Base-by-base conservation (phyloP, 2,797 vertebrate genomes). In the Mionectes olivaceus region DNA sequence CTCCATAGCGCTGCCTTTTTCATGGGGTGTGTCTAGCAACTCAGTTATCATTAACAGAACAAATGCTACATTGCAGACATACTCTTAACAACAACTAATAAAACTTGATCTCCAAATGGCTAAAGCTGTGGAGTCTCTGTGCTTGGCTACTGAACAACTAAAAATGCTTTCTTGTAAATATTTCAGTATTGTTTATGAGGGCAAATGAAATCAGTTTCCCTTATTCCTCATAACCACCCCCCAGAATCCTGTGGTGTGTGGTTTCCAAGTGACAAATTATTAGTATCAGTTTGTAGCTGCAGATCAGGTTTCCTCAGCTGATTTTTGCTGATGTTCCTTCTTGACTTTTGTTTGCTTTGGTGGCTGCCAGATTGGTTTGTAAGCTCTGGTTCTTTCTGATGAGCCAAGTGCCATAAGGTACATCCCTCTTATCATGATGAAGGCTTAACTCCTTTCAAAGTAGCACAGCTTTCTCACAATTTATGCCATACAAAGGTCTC, bases 1-100 rank as follows among this genome's bases (percentile, higher is more conserved):
- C 49, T 89, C 32, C 46, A 41, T 61, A 83, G 47, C 79, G 59
- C 39, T 95, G 30, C 59, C 46, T 91, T 92, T 82, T 95, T 80
- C 76, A 15, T 49, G 27, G 13, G n/a, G 44, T 16, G 0, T 60
- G 44, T 79, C 56, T 87, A 50, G 64, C 95, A 95, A 84, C 64
- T 55, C 83, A 84, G 24, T 76, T 85, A n/a, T 67, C 44, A 32
- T 89, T 94, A 91, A 35, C 7, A 69, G 63, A 91, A 92, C 37
- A 97, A 94, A 96, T 18, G 49, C 24, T 41, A 32, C 9, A 21
- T 69, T 91, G 92, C 50, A 77, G 6, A 24, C 10, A 2, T 37
- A n/a, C 9, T 14, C 37, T 94, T 83, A 28, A 43, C 74, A 79
- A 69, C 33, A 41, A 14, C 41, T 68, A 24, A 84, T 32, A 47